Evolutionary conservation across 2,113 vertebrate species (phyloP).

Genomic region (Pheucticus melanocephalus): DNA sequence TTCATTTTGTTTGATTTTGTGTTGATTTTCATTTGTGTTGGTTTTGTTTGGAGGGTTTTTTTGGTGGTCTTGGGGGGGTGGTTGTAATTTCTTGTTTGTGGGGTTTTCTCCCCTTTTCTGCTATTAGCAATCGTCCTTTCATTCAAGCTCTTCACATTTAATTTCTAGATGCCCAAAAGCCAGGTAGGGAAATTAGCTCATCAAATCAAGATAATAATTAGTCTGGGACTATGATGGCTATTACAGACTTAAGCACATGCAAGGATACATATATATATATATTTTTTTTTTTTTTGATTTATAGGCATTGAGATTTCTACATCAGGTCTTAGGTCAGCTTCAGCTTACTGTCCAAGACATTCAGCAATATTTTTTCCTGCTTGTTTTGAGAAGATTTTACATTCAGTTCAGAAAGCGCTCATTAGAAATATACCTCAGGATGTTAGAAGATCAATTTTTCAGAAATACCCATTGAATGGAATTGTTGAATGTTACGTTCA

Average conservation of each 20-base stretch:
- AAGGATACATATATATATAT: not conserved
- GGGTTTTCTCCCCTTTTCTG: rapidly evolving
- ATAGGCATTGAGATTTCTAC: not conserved
- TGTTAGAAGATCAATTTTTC: not conserved
- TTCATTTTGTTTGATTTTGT: not conserved
- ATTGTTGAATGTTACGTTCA: not conserved
- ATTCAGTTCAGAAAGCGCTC: not conserved
- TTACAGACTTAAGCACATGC: not conserved
- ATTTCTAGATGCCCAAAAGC: not conserved
- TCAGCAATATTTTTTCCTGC: not conserved
- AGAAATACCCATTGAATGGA: not conserved
- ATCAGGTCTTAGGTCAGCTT: not conserved
- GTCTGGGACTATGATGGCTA: not conserved
- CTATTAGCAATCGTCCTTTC: not conserved
- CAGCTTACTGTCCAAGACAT: not conserved
- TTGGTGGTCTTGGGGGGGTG: rapidly evolving
- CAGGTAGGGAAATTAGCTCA: not conserved
- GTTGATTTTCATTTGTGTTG: not conserved
- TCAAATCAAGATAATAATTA: not conserved
- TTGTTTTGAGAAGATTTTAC: not conserved
- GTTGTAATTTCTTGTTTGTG: not conserved
- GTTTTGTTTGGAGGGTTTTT: not conserved
- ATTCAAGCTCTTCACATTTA: not conserved
- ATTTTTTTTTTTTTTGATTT: not conserved
- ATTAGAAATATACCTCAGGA: not conserved